Evolutionary conservation across 2,797 vertebrate genomes (phyloP), one percentile per base, ranked within the genome.

Genomic region (Clamator glandarius): DNA sequence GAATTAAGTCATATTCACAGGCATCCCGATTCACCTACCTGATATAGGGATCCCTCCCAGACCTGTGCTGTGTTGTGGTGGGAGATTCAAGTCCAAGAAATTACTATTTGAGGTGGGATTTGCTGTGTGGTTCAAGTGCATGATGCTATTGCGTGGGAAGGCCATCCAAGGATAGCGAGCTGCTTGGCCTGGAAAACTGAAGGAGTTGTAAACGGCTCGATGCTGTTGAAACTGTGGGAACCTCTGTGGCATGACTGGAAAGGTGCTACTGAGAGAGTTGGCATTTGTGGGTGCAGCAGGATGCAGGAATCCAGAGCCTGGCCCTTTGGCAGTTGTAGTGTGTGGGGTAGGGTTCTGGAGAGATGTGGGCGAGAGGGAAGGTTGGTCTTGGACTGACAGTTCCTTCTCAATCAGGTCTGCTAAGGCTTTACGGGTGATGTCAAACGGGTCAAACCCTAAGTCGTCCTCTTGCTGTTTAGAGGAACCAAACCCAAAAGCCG

Each of bases 331-430:
- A 75, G 97, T 89, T 97, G 98, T 98, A 97, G 97, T 98, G 97
- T 98, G 98, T 96, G 97, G 98, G 84, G 97, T 92, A 94, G 98
- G 95, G 94, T 98, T 98, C 91, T 98, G 98, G 97, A 98, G 95
- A 97, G 98, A 98, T 50, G 98, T 98, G 15, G 98, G 98, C 5
- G 99, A 99, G 77, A 97, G 97, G 85, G 99, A 98, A 96, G 97
- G 98, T 92, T 98, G 98, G 96, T 99, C 99, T 98, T 99, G 98
- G 87, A 99, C 99, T 5, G 99, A 99, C 92, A 99, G 98, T 98
- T 99, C 99, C 97, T 99, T 99, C 98, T 99, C 99, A 79, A 99
- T 99, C 95, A 99, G 98, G 98, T 99, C 99, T 91, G 99, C 99
- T 98, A 99, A 98, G 97, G 99, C 99, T 98, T 99, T 99, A 95